Percentiles rank a stretch among this genome's conserved stretches.
Evolutionary conservation across 2,888 invertebrate genomes (phyloP).

Genomic region (Drosophila anomelani): DNA sequence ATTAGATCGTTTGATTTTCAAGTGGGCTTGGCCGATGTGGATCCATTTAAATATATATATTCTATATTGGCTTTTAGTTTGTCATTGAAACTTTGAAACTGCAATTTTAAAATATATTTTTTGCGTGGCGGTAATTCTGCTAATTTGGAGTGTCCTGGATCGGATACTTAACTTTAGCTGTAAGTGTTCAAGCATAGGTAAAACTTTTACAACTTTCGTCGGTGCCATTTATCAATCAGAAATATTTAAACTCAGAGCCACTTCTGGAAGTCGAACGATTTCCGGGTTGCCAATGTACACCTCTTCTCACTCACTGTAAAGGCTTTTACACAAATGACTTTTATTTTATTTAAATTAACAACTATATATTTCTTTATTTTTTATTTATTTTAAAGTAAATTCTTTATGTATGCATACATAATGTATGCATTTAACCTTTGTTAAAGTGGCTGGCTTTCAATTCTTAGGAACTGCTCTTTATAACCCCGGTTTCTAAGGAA

Average conservation of each 20-base stretch:
- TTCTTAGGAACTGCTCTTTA: too few species aligned
- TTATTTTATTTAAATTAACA: too few species aligned
- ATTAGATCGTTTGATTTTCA: constrained; percentile 14
- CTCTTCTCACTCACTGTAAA: too few species aligned
- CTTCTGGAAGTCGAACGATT: not conserved
- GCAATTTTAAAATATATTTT: not conserved
- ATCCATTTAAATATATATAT: constrained; percentile 23
- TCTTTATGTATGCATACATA: too few species aligned
- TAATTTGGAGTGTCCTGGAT: not conserved
- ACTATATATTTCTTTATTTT: too few species aligned
- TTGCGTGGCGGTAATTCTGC: not conserved
- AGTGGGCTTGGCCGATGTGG: constrained; percentile 23
- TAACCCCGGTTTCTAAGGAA: too few species aligned
- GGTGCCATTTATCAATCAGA: not conserved
- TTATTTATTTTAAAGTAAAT: too few species aligned
- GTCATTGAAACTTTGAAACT: constrained; percentile 9
- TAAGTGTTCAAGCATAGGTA: not conserved
- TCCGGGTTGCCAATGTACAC: not conserved
- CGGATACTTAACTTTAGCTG: not conserved
- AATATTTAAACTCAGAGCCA: not conserved
- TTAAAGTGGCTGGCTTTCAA: too few species aligned
- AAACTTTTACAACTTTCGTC: not conserved
- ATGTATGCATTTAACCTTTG: too few species aligned
- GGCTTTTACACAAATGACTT: too few species aligned
- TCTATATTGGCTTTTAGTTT: not conserved